Percentiles rank a stretch among this genome's conserved stretches.
Evolutionary conservation across 2,113 vertebrate genomes (phyloP).

Genomic region (Pollimyrus isidori): DNA sequence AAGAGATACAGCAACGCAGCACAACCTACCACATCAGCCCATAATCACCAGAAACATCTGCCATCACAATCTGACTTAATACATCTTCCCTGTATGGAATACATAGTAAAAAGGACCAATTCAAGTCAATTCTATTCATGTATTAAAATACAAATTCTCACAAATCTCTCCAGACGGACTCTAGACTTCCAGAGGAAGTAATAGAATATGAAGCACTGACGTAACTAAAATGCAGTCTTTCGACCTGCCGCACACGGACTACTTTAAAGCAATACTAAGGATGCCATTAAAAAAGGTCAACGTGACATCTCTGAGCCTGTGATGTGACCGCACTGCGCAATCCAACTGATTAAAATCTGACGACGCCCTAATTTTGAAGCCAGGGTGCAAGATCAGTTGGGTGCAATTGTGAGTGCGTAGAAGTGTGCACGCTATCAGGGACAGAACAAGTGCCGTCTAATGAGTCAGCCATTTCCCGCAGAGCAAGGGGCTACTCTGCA

Average conservation of each 20-base stretch:
- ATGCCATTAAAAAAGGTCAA: not conserved
- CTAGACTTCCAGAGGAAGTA: not conserved
- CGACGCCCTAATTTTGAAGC: not conserved
- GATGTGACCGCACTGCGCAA: constrained; percentile 45
- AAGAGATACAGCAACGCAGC: not conserved
- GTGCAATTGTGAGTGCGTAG: constrained; percentile 29
- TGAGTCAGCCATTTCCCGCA: not conserved
- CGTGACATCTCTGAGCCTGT: constrained; percentile 28
- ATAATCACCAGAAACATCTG: not conserved
- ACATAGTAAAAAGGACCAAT: not conserved
- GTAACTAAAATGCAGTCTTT: not conserved
- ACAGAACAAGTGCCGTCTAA: constrained; percentile 20
- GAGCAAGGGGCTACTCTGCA: not conserved
- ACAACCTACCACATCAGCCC: not conserved
- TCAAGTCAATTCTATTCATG: not conserved
- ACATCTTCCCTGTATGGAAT: not conserved
- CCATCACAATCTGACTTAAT: not conserved
- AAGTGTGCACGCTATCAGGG: constrained; percentile 28
- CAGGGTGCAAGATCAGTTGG: constrained; percentile 21
- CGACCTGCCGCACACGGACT: not conserved
- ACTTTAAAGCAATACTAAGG: not conserved
- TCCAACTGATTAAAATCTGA: not conserved
- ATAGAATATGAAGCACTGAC: not conserved
- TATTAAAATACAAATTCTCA: not conserved
- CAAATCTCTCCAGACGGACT: not conserved